Evolutionary conservation across 2,797 vertebrate genomes (phyloP).

Genomic region (Gadopsis marmoratus): DNA sequence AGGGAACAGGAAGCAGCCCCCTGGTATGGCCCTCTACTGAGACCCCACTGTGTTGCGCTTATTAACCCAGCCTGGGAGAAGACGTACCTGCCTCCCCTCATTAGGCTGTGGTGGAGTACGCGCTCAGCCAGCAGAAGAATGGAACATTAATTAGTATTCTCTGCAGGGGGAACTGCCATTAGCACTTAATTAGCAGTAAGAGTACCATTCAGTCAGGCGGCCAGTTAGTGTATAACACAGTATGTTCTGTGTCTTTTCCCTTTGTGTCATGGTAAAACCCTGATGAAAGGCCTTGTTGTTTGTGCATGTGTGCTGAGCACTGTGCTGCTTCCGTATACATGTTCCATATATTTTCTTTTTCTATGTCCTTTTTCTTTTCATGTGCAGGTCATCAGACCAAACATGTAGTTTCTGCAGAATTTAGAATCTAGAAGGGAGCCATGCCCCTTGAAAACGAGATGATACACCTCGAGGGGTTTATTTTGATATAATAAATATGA

Average conservation of each 20-base stretch:
- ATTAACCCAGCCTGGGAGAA: constrained; percentile 85
- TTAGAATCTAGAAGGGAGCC: constrained; percentile 8
- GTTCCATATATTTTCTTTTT: not conserved
- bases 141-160: constrained; percentile 88
- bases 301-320: constrained; percentile 32
- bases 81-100: constrained; percentile 87
- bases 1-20: constrained; percentile 84
- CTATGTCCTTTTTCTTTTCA: not conserved
- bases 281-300: constrained; percentile 66
- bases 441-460: not conserved
- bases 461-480: not conserved
- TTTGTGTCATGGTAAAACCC: constrained; percentile 62
- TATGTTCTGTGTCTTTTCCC: constrained; percentile 77
- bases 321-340: constrained; percentile 3
- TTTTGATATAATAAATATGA: not conserved
- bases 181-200: constrained; percentile 89
- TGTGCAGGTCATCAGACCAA: not conserved
- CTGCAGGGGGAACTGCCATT: constrained; percentile 86
- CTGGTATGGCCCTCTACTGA: constrained; percentile 73
- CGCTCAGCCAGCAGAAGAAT: constrained; percentile 82
- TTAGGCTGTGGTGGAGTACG: constrained; percentile 84
- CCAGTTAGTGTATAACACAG: constrained; percentile 77
- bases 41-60: constrained; percentile 80
- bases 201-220: constrained; percentile 81
- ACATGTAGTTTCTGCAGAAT: not conserved